Evolutionary conservation across 1,140 invertebrate species (phyloP).

Genomic region (Sitobion miscanthi): DNA sequence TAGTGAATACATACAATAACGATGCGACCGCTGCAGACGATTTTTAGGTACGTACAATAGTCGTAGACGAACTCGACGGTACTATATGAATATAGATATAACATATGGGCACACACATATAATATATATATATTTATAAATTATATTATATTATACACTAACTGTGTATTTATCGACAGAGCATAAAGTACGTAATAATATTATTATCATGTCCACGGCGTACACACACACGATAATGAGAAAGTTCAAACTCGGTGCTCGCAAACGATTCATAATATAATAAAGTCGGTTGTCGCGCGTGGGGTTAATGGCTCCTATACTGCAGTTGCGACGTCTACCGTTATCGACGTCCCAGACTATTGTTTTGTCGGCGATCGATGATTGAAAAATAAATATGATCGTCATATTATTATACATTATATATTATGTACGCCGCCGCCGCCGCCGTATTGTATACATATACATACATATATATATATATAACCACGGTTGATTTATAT

Average conservation of each 20-base stretch:
- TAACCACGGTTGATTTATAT: conserved; percentile 36
- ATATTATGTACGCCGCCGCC: neutral
- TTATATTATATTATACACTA: neutral
- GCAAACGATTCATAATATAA: neutral
- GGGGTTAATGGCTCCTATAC: conserved; percentile 38
- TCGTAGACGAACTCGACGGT: too few species aligned
- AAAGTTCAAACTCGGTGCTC: neutral
- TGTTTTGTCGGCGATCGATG: conserved; percentile 49
- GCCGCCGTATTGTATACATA: neutral
- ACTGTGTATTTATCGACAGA: neutral
- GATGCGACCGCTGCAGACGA: too few species aligned
- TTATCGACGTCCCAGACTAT: conserved; percentile 47
- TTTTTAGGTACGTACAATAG: too few species aligned
- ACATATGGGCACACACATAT: neutral
- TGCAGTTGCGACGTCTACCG: conserved; percentile 1
- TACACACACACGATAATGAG: neutral
- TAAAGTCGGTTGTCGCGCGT: conserved; percentile 14
- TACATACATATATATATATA: neutral
- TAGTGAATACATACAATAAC: too few species aligned
- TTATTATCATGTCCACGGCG: neutral
- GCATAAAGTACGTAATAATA: neutral
- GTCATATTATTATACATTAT: neutral
- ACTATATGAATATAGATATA: too few species aligned
- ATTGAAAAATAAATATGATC: conserved; percentile 53
- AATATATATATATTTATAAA: neutral